Percentiles rank a stretch among this genome's conserved stretches.
Evolutionary conservation across 2,888 invertebrate genomes (phyloP).

Genomic region (Dastarcus helophoroides): DNA sequence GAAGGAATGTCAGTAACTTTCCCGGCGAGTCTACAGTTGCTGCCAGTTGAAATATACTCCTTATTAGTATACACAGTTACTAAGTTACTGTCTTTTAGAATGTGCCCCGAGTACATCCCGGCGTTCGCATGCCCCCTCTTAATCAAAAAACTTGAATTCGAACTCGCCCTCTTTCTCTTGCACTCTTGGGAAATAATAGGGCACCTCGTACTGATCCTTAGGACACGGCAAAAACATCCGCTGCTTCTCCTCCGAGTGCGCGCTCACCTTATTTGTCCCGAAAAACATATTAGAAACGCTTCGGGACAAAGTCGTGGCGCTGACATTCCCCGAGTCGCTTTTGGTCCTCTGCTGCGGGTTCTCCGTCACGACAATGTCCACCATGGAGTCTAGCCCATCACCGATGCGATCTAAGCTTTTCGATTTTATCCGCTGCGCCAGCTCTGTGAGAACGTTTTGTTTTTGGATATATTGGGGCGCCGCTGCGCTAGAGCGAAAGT

Average conservation of each 20-base stretch:
- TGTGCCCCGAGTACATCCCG: slow-evolving; percentile 52
- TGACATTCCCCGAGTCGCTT: slow-evolving; percentile 27
- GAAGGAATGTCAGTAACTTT: slow-evolving; percentile 65
- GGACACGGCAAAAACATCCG: slow-evolving; percentile 32
- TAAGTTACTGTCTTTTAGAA: slow-evolving; percentile 27
- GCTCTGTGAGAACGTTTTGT: slow-evolving; percentile 12
- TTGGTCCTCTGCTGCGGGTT: slow-evolving; percentile 15
- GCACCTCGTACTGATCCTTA: slow-evolving; percentile 27
- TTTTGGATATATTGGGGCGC: slow-evolving; percentile 14
- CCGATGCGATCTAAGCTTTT: slow-evolving; percentile 73
- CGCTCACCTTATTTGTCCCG: slow-evolving; percentile 16
- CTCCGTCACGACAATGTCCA: slow-evolving; percentile 56
- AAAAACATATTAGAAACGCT: slow-evolving; percentile 24
- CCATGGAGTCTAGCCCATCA: slow-evolving; percentile 56
- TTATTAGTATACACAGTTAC: slow-evolving; percentile 23
- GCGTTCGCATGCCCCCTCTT: slow-evolving; percentile 52
- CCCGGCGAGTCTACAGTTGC: slow-evolving; percentile 32
- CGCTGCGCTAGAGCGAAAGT: slow-evolving; percentile 16
- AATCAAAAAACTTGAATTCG: slow-evolving; percentile 41
- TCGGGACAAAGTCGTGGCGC: slow-evolving; percentile 21
- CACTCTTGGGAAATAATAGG: slow-evolving; percentile 35
- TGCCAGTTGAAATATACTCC: slow-evolving; percentile 12
- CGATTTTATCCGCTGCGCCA: slow-evolving; percentile 30
- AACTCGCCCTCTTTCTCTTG: slow-evolving; percentile 39
- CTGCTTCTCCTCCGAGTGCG: slow-evolving; percentile 30